Evolutionary conservation across 2,888 invertebrate species (phyloP).

Genomic region (Corythucha ciliata): DNA sequence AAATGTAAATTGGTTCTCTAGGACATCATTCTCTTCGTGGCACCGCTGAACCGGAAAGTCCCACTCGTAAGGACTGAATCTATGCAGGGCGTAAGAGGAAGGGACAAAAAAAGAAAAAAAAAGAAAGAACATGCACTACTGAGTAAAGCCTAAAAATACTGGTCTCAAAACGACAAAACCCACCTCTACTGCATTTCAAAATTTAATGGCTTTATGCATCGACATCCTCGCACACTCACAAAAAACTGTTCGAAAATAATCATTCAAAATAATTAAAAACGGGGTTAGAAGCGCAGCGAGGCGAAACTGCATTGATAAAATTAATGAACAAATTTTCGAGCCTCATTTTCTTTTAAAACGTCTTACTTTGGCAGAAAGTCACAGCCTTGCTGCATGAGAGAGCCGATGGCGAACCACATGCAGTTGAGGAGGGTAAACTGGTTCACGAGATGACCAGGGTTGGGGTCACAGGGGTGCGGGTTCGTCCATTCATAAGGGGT

Average conservation of each 20-base stretch:
- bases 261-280: no score
- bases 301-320: neutral
- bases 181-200: no score
- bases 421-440: constrained; percentile 88
- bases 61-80: constrained; percentile 95
- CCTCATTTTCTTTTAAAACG: neutral
- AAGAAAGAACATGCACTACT: no score
- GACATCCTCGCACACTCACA: no score
- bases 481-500: constrained; percentile 95
- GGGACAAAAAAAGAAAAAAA: no score
- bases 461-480: constrained; percentile 75
- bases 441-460: constrained; percentile 76
- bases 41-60: constrained; percentile 80
- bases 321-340: neutral
- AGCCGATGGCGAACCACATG: constrained; percentile 95
- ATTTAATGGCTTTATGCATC: no score
- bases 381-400: constrained; percentile 92
- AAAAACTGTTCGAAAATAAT: no score
- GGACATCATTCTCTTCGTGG: constrained; percentile 68
- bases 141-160: no score
- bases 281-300: no score
- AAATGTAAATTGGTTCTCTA: constrained; percentile 86
- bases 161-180: no score
- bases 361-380: constrained; percentile 89
- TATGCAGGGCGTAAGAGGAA: constrained; percentile 41